Base-by-base conservation (phyloP, 2,888 invertebrate species). In the Rhyacophila evoluta region DNA sequence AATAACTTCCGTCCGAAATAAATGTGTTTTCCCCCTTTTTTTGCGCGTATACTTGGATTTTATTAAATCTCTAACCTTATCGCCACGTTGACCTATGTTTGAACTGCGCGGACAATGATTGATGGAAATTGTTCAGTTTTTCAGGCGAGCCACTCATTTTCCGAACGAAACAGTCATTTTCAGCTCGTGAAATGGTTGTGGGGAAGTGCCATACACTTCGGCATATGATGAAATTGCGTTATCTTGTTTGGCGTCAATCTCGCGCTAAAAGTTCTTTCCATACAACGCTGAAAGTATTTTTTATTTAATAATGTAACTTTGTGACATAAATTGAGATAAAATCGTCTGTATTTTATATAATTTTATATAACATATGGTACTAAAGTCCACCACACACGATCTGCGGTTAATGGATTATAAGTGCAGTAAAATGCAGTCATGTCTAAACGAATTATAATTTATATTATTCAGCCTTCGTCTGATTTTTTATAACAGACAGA, bases 91-190 rank as follows among this genome's bases (percentile, higher is more conserved):
- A 55, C 55, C 55, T 55, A 19, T 55, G 8, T 10, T 19, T 25
- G 55, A 55, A 55, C 55, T 55, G 25, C 55, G 25, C 19, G 55
- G 55, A 55, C 55, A 55, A 55, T 55, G 55, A 55, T 55, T 55
- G 55, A 55, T 55, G 55, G 55, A 55, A 55, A 55, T 55, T 55
- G 55, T 55, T 55, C 19, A 55, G 55, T 55, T 55, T 55, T 55
- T 19, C 55, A 10, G 55, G 55, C 55, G 55, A 19, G 15, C 55
- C 55, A 55, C 19, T 33, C 29, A 33, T 55, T 55, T 55, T 55
- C 19, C 55, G 15, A 19, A 19, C 55, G 55, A 19, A 15, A 15
- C 55, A 55, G 55, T 25, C 55, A 25, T 55, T 55, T 55, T 19
- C 25, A 55, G 19, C 12, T 6, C n/a, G 10, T 19, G 55, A 55